phyloP scores from a whole-genome alignment of 1,140 invertebrate genomes.

The Apolygus lucorum region DNA sequence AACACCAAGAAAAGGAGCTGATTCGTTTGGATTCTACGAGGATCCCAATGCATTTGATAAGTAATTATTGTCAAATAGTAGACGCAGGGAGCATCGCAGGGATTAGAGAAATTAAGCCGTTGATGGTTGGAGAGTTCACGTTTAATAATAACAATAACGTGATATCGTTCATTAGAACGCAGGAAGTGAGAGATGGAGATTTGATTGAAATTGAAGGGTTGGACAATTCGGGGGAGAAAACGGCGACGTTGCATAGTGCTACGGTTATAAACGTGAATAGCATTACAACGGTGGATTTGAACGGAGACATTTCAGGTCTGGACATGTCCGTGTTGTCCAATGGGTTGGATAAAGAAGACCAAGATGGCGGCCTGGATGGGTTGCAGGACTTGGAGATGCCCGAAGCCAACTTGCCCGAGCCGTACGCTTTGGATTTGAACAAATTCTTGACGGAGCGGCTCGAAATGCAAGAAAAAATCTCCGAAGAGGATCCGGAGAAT shows the following conservation, averaged over 20 bases:
- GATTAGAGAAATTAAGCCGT: neutral
- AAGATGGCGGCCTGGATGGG: neutral
- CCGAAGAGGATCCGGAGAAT: neutral
- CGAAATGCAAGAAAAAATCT: neutral
- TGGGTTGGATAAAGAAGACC: too few species aligned
- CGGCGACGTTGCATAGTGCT: neutral
- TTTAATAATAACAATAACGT: conserved; percentile 2
- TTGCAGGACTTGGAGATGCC: neutral
- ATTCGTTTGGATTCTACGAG: neutral
- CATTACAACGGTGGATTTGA: neutral
- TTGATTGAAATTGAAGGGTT: neutral
- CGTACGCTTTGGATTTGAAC: neutral
- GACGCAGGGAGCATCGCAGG: neutral
- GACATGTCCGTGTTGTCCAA: too few species aligned
- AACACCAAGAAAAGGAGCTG: neutral
- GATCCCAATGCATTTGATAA: neutral
- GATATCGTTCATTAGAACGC: neutral
- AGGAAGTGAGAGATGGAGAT: neutral
- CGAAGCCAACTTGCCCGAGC: neutral
- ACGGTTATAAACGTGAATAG: neutral
- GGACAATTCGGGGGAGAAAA: too few species aligned
- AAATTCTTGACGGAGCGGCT: neutral
- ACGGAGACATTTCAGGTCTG: too few species aligned
- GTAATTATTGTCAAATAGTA: neutral
- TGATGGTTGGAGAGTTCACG: neutral